These are phyloP conservation scores for Junco hyemalis DNA, from an alignment of 2,113 vertebrate genomes.

Conservation along the genomic window DNA sequence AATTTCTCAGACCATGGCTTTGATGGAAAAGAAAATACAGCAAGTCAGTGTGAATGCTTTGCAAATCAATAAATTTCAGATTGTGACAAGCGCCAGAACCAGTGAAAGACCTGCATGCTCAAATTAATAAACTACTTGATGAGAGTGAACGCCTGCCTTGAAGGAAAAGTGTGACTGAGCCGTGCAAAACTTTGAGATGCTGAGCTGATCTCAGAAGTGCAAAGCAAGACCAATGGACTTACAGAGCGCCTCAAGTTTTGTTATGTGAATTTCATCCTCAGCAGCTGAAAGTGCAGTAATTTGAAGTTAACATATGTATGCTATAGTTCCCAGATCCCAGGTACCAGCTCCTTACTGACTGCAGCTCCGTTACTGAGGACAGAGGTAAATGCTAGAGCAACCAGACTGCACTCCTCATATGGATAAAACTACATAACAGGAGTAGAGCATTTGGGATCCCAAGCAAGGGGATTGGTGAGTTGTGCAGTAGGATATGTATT, in stretches of 20 bases:
- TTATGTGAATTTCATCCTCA: neutral
- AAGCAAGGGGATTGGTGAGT: neutral
- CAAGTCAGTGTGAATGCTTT: neutral
- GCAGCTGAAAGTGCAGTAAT: neutral
- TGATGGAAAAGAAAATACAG: neutral
- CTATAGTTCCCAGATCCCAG: neutral
- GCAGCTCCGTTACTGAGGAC: neutral
- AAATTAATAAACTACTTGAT: neutral
- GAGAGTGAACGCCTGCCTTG: neutral
- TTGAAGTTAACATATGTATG: neutral
- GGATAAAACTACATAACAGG: neutral
- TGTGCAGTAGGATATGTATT: neutral
- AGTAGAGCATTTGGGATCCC: neutral
- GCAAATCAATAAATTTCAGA: neutral
- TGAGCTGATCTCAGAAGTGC: neutral
- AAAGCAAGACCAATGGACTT: fast-evolving
- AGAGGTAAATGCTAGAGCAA: neutral
- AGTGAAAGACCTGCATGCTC: neutral
- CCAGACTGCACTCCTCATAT: neutral
- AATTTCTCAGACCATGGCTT: neutral
- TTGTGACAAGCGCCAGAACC: neutral
- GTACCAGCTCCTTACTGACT: neutral
- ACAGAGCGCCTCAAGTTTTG: neutral
- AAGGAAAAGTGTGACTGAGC: neutral
- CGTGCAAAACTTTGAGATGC: neutral